phyloP scores from a whole-genome alignment of 1,140 invertebrate genomes.

The Trichonephila inaurata region DNA sequence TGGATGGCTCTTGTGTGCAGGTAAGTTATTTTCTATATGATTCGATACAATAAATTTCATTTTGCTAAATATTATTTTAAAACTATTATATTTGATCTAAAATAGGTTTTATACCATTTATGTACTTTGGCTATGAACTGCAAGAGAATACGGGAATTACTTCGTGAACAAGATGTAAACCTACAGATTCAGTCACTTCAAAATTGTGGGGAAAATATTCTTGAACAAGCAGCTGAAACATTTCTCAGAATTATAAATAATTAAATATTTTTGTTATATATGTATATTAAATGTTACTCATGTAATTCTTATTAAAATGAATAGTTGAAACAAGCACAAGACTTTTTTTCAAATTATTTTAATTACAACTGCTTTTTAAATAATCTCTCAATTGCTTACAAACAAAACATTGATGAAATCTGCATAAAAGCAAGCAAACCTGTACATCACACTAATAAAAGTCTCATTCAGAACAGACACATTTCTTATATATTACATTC shows the following conservation, averaged over 20 bases:
- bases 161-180: not conserved
- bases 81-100: not conserved
- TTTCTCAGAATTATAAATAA: not conserved
- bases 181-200: not conserved
- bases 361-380: conserved; percentile 73
- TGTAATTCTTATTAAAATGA: not conserved
- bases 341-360: conserved; percentile 29
- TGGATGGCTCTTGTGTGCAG: not conserved
- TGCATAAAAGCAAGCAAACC: conserved; percentile 66
- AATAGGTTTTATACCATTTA: conserved; percentile 40
- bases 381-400: conserved; percentile 72
- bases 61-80: not conserved
- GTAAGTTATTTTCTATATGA: not conserved
- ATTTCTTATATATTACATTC: not conserved
- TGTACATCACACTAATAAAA: conserved; percentile 52
- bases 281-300: not conserved
- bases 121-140: not conserved
- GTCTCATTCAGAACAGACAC: conserved; percentile 6
- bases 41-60: not conserved
- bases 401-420: conserved; percentile 56
- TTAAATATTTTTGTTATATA: not conserved
- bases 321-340: not conserved
- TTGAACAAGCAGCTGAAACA: not conserved
- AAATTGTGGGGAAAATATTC: not conserved
- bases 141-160: not conserved